Percentiles rank a stretch among this genome's conserved stretches.
These are phyloP conservation scores for Arbacia lixula DNA, from an alignment of 53 echinoderm and acorn worm genomes.

Conservation along the genomic window DNA sequence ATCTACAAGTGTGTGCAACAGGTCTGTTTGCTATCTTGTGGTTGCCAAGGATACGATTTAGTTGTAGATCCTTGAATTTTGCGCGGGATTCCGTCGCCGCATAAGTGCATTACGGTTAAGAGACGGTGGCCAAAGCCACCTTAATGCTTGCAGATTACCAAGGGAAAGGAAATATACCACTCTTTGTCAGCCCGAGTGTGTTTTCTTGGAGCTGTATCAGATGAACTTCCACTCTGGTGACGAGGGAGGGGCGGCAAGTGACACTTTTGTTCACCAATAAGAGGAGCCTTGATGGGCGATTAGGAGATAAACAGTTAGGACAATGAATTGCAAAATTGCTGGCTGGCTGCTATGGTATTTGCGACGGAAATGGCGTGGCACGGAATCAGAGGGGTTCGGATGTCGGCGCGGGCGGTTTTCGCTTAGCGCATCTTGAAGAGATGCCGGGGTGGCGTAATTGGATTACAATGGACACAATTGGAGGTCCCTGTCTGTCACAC, in stretches of 20 bases:
- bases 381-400: slow-evolving; percentile 32
- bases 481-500: slow-evolving; percentile 51
- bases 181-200: slow-evolving; percentile 19
- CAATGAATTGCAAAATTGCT: slow-evolving; percentile 48
- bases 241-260: slow-evolving; percentile 54
- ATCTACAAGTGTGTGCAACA: slow-evolving; percentile 57
- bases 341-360: slow-evolving; percentile 43
- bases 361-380: slow-evolving; percentile 43
- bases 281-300: slow-evolving; percentile 50
- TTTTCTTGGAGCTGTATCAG: slow-evolving; percentile 13
- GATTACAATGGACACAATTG: slow-evolving; percentile 58
- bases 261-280: slow-evolving; percentile 59
- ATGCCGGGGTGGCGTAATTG: slow-evolving; percentile 29
- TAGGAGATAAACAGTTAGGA: slow-evolving; percentile 62
- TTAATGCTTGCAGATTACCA: slow-evolving; percentile 41
- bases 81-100: slow-evolving; percentile 20
- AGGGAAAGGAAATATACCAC: slow-evolving; percentile 51
- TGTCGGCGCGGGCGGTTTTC: slow-evolving; percentile 2
- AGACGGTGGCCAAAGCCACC: slow-evolving; percentile 20
- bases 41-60: slow-evolving; percentile 43
- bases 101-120: slow-evolving; percentile 55
- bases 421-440: slow-evolving; percentile 47
- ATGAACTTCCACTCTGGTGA: slow-evolving; percentile 1
- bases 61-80: slow-evolving; percentile 37
- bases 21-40: slow-evolving; percentile 11